Evolutionary conservation across 2,797 vertebrate genomes (phyloP).

Genomic region (Etheostoma perlongum): DNA sequence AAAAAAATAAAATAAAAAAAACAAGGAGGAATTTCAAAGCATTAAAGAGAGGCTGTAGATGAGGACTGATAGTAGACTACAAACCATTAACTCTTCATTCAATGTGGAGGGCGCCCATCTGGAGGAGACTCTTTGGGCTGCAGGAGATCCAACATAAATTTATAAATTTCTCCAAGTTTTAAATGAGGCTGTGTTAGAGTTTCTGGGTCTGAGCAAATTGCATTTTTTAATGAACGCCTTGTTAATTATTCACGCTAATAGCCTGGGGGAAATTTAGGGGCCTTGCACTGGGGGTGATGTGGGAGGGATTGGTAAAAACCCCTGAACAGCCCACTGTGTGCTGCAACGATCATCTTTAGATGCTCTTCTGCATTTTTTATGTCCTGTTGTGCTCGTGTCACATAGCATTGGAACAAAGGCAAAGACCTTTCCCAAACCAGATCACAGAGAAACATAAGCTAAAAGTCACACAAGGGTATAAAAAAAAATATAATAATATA

Average conservation of each 20-base stretch:
- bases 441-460: slow-evolving; percentile 49
- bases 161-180: slow-evolving; percentile 48
- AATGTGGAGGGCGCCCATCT: slow-evolving; percentile 65
- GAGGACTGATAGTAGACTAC: slow-evolving; percentile 54
- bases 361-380: slow-evolving; percentile 72
- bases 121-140: slow-evolving; percentile 63
- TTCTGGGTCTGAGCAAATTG: slow-evolving; percentile 59
- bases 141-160: slow-evolving; percentile 60
- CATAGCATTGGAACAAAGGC: slow-evolving; percentile 34
- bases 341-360: slow-evolving; percentile 61
- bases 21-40: slow-evolving; percentile 22
- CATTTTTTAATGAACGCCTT: slow-evolving; percentile 64
- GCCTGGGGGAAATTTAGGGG: slow-evolving; percentile 56
- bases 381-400: slow-evolving; percentile 52
- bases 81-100: slow-evolving; percentile 65
- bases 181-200: slow-evolving; percentile 46
- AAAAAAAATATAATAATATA: slow-evolving; percentile 8
- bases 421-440: slow-evolving; percentile 24
- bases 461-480: slow-evolving; percentile 54
- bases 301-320: slow-evolving; percentile 56
- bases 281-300: slow-evolving; percentile 44
- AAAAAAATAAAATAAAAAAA: not conserved
- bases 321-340: slow-evolving; percentile 62
- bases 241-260: slow-evolving; percentile 74
- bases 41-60: slow-evolving; percentile 35